Conservation (phyloP, 2,113 vertebrate species). For the Loxodonta africana region DNA sequence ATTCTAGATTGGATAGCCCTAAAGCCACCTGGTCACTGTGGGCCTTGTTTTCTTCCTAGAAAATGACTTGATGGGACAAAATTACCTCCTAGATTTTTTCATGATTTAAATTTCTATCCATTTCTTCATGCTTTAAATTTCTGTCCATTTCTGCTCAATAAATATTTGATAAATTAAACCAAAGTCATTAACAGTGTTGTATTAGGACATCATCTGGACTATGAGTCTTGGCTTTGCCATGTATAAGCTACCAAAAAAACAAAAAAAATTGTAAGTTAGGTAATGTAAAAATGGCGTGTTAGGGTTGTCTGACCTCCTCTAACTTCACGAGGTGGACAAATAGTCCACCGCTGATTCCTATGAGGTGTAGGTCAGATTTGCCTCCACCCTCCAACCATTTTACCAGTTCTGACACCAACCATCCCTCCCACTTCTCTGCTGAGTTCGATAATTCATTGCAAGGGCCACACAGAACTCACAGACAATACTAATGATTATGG, state of each 20-base stretch:
- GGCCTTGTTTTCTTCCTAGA: conserved; percentile 17
- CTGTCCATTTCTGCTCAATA: conserved; percentile 41
- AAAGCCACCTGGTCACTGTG: neutral
- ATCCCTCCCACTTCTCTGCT: no score
- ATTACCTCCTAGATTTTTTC: conserved; percentile 15
- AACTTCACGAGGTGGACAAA: no score
- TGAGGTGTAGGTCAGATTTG: no score
- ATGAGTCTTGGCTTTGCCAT: neutral
- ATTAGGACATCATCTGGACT: neutral
- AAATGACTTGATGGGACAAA: neutral
- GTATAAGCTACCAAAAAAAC: no score
- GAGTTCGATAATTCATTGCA: no score
- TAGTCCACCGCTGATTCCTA: no score
- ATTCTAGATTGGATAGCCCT: neutral
- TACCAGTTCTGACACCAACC: no score
- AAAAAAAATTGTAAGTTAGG: neutral
- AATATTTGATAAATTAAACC: neutral
- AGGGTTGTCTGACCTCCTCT: no score
- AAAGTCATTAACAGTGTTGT: neutral
- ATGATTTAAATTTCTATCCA: conserved; percentile 42
- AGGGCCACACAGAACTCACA: no score
- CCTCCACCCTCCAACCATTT: no score
- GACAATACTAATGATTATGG: no score
- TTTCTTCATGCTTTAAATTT: conserved; percentile 42
- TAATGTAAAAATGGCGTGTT: no score